A percentile compares a stretch with the other conserved stretches of the same genome.
Conservation (phyloP, 2,888 invertebrate species). For the Pristionchus fissidentatus region DNA sequence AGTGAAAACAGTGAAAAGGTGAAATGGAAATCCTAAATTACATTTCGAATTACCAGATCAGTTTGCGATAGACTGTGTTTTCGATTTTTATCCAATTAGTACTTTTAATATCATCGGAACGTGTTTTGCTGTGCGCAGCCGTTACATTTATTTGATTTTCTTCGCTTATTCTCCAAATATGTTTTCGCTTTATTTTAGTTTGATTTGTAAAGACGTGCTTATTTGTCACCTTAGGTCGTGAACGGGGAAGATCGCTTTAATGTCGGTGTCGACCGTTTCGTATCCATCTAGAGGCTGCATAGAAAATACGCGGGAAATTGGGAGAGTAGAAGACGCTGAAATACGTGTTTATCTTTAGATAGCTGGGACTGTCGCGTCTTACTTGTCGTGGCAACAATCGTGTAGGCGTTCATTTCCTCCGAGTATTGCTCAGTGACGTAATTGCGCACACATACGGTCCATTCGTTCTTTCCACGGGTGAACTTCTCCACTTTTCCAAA, state of each 20-base stretch:
- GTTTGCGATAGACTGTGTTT: no score
- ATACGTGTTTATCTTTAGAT: neutral
- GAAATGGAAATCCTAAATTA: no score
- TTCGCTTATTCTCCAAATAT: no score
- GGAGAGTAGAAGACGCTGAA: neutral
- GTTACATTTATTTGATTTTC: no score
- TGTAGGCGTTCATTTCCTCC: neutral
- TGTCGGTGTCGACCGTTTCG: neutral
- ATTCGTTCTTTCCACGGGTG: neutral
- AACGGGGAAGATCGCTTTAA: neutral
- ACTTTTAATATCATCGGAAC: no score
- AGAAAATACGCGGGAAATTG: neutral
- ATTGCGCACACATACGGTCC: neutral
- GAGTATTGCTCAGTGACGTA: neutral
- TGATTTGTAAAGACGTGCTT: no score
- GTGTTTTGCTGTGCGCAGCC: no score
- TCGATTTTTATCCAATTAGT: no score
- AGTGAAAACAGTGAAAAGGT: no score
- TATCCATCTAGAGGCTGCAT: conserved; percentile 21
- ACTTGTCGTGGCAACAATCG: neutral
- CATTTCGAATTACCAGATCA: no score
- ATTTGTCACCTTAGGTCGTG: neutral
- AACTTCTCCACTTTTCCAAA: neutral
- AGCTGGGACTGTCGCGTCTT: neutral
- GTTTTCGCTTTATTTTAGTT: no score